Percentiles rank a stretch among this genome's conserved stretches.
phyloP scores from a whole-genome alignment of 2,888 invertebrate genomes.

The Gymnocheta viridis region DNA sequence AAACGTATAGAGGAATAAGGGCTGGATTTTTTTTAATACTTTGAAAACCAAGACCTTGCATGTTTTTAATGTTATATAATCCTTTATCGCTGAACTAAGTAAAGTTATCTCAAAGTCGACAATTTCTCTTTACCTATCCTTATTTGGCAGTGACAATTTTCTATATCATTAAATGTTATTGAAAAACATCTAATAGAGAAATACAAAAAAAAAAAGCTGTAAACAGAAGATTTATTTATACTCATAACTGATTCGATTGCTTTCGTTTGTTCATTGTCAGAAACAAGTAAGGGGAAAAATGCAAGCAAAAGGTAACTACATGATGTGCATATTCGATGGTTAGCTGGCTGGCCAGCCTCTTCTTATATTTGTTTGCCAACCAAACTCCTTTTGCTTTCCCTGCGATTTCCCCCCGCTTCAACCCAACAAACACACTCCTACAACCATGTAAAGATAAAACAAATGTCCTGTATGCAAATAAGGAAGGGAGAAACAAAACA shows the following conservation, averaged over 20 bases:
- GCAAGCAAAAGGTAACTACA: conserved; percentile 41
- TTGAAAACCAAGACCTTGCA: not conserved
- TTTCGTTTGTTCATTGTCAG: not conserved
- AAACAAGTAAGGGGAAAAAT: not conserved
- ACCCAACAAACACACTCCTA: not conserved
- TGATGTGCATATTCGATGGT: conserved; percentile 35
- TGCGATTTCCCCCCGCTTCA: not conserved
- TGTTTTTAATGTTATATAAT: no score
- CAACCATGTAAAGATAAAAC: conserved; percentile 28
- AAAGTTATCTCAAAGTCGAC: no score
- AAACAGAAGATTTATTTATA: not conserved
- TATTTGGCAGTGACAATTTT: no score
- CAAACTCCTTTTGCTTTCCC: not conserved
- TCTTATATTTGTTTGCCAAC: not conserved
- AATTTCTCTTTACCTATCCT: no score
- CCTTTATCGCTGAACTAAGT: no score
- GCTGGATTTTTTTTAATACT: not conserved
- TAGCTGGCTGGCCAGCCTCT: conserved; percentile 3
- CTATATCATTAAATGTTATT: no score
- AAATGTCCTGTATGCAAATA: conserved; percentile 59
- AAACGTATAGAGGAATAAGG: not conserved
- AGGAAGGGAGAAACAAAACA: conserved; percentile 17
- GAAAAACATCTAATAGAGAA: no score
- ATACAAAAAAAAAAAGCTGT: not conserved
- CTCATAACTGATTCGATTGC: not conserved